phyloP scores from a whole-genome alignment of 1,140 invertebrate genomes.

The Bombus fervidus region DNA sequence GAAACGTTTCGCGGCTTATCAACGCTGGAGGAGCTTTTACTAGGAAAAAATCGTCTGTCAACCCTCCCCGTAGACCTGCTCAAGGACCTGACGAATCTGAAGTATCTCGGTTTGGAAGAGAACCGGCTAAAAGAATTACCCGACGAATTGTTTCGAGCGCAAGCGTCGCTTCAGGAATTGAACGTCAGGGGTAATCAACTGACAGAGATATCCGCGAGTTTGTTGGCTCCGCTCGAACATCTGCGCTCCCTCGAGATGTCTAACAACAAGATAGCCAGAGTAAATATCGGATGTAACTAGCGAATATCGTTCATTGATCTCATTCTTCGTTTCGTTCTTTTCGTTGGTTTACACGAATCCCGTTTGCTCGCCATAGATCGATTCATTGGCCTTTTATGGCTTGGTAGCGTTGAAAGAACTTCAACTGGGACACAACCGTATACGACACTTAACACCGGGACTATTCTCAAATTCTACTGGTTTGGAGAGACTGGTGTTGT shows the following conservation, averaged over 20 bases:
- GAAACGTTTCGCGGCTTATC: constrained; percentile 77
- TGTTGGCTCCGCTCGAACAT: constrained; percentile 83
- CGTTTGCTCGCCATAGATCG: constrained; percentile 70
- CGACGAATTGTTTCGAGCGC: constrained; percentile 81
- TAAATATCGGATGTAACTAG: constrained; percentile 52
- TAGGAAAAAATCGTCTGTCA: constrained; percentile 81
- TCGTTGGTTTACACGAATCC: neutral
- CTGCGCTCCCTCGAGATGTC: constrained; percentile 78
- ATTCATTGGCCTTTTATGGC: constrained; percentile 81
- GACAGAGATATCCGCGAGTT: constrained; percentile 81
- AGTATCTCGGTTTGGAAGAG: constrained; percentile 87
- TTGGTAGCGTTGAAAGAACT: constrained; percentile 83
- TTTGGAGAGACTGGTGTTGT: constrained; percentile 84
- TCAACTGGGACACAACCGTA: constrained; percentile 84
- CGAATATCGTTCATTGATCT: neutral
- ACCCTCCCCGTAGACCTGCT: constrained; percentile 84
- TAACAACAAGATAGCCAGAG: constrained; percentile 82
- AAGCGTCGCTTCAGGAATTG: constrained; percentile 83
- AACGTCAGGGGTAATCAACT: constrained; percentile 86
- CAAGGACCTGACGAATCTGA: constrained; percentile 85
- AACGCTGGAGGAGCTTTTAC: constrained; percentile 82
- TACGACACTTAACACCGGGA: constrained; percentile 81
- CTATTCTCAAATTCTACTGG: constrained; percentile 79
- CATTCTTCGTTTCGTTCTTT: neutral
- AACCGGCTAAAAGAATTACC: constrained; percentile 86